Evolutionary conservation across 2,888 invertebrate species (phyloP).

Genomic region (Falcaria lacertinaria): DNA sequence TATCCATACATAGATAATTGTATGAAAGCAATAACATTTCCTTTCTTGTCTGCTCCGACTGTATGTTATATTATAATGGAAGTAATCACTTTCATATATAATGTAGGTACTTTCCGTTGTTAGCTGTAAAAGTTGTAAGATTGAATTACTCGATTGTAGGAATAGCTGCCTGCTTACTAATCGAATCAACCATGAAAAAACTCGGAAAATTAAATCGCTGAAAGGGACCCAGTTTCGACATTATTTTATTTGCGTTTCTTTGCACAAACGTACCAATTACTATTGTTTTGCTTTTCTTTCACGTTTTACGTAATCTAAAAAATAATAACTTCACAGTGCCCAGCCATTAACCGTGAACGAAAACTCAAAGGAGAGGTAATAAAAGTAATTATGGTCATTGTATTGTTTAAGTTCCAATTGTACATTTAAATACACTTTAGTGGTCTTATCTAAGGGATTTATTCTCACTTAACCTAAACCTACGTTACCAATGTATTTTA

Average conservation of each 20-base stretch:
- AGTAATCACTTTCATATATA: no score
- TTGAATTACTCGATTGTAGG: not conserved
- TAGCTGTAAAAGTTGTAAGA: no score
- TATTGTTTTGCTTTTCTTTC: conserved; percentile 5
- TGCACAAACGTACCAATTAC: conserved; percentile 2
- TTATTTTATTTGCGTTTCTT: not conserved
- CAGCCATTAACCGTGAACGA: conserved; percentile 3
- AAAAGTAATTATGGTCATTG: not conserved
- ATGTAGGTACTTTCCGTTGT: no score
- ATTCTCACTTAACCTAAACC: no score
- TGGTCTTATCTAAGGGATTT: no score
- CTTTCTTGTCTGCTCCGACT: no score
- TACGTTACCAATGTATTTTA: no score
- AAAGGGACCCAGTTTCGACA: not conserved
- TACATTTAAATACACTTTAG: no score
- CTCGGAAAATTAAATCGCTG: not conserved
- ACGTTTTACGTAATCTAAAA: conserved; percentile 10
- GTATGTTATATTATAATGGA: no score
- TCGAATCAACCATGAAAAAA: conserved; percentile 1
- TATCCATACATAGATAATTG: no score
- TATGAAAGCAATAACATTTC: no score
- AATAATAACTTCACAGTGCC: conserved; percentile 7
- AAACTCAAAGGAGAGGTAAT: not conserved
- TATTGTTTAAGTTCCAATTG: no score
- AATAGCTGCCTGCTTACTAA: not conserved